These are phyloP conservation scores for Sarcoramphus papa DNA, from an alignment of 2,797 vertebrate species.

Conservation along the genomic window DNA sequence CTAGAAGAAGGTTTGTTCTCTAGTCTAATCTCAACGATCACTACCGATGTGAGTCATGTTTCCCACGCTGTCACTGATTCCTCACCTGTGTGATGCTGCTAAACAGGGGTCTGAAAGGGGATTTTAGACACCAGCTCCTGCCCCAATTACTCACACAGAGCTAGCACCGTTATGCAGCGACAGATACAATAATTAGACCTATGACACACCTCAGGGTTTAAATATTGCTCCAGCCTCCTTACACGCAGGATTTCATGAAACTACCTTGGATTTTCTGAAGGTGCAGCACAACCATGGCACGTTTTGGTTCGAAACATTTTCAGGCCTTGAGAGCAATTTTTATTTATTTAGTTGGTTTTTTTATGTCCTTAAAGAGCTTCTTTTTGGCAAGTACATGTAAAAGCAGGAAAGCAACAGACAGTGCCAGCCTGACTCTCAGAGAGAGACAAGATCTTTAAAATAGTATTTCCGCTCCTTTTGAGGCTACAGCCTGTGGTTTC, in stretches of 20 bases:
- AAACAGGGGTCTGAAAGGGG: neutral
- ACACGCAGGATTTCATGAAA: neutral
- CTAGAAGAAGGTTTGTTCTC: neutral
- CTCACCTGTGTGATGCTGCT: slow-evolving; percentile 4
- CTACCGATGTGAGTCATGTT: slow-evolving; percentile 39
- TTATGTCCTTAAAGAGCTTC: neutral
- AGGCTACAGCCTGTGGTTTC: slow-evolving; percentile 48
- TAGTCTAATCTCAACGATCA: neutral
- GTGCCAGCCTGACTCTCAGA: slow-evolving; percentile 8
- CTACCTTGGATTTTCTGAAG: neutral
- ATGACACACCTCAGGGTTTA: neutral
- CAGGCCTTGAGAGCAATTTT: neutral
- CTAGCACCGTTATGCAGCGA: neutral
- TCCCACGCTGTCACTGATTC: slow-evolving; percentile 45
- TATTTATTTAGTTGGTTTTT: neutral
- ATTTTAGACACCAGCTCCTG: slow-evolving; percentile 31
- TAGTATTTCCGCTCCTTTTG: slow-evolving; percentile 52
- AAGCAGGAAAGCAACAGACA: slow-evolving; percentile 17
- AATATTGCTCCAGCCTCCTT: neutral
- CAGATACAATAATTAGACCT: neutral
- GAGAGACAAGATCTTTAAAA: slow-evolving; percentile 44
- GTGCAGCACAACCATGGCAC: neutral
- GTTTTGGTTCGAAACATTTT: neutral
- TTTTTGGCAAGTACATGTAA: neutral
- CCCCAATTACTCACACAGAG: slow-evolving; percentile 29